Conservation (phyloP, 2,113 vertebrate genomes). For the Rostratula benghalensis region DNA sequence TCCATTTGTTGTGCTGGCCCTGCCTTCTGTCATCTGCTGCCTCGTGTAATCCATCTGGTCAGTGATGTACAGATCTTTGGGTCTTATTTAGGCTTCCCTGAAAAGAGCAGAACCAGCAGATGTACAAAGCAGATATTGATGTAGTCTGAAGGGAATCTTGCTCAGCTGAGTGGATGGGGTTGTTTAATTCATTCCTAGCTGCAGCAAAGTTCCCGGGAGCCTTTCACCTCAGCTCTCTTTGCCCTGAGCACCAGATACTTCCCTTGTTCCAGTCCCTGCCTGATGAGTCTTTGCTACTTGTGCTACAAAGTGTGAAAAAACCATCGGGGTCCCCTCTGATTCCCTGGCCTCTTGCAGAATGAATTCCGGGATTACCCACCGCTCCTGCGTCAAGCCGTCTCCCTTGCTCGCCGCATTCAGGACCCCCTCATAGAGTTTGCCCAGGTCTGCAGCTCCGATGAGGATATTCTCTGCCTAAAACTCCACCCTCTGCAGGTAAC, state of each 20-base stretch:
- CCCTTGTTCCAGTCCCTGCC: background rate
- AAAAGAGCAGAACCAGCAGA: background rate
- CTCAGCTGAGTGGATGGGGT: background rate
- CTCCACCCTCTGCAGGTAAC: slow-evolving; percentile 94
- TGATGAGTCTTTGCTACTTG: background rate
- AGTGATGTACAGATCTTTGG: background rate
- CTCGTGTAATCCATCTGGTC: background rate
- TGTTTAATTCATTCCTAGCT: background rate
- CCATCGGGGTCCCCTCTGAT: background rate
- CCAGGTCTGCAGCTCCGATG: slow-evolving; percentile 95
- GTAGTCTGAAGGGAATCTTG: background rate
- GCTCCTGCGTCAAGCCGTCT: slow-evolving; percentile 92
- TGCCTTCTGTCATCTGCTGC: background rate
- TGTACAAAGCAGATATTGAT: background rate
- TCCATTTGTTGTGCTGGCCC: background rate
- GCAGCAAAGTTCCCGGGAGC: background rate
- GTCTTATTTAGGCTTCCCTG: background rate
- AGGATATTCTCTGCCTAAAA: slow-evolving; percentile 97
- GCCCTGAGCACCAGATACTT: background rate
- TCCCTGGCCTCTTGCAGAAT: slow-evolving; percentile 64
- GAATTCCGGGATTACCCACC: slow-evolving; percentile 95
- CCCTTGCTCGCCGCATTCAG: slow-evolving; percentile 94
- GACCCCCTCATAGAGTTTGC: slow-evolving; percentile 96
- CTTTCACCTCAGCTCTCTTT: background rate
- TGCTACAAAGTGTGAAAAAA: background rate